phyloP scores from a whole-genome alignment of 2,113 vertebrate genomes.

The Peucedramus taeniatus region DNA sequence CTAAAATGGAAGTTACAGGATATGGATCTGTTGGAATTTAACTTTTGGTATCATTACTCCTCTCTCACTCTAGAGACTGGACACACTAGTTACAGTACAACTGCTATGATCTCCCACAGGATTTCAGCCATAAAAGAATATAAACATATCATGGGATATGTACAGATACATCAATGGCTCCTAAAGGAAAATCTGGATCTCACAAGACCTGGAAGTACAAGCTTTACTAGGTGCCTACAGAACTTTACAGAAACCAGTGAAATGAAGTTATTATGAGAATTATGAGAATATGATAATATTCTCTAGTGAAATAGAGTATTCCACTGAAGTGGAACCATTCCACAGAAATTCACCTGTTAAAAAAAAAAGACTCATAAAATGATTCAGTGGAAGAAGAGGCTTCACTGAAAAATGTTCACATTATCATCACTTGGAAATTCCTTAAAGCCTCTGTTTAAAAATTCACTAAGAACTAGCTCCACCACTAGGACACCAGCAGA shows the following conservation, averaged over 20 bases:
- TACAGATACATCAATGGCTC: not conserved
- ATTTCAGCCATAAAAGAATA: not conserved
- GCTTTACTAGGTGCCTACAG: not conserved
- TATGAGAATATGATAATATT: not conserved
- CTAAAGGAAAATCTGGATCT: not conserved
- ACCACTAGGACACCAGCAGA: not conserved
- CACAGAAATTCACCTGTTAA: not conserved
- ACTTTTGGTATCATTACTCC: rapidly evolving
- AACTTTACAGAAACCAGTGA: not conserved
- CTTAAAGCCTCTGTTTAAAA: not conserved
- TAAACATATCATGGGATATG: not conserved
- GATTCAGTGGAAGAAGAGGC: not conserved
- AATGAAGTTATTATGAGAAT: not conserved
- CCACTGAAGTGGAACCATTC: not conserved
- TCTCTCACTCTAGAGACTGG: not conserved
- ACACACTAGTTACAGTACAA: not conserved
- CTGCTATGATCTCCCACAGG: not conserved
- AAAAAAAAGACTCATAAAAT: not conserved
- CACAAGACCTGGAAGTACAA: not conserved
- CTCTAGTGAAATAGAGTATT: not conserved
- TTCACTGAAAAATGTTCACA: not conserved
- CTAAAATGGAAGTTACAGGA: not conserved
- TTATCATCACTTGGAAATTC: not conserved
- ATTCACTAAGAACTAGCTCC: not conserved
- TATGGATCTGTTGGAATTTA: not conserved